phyloP scores from a whole-genome alignment of 2,797 vertebrate species.

The Mus spretus region DNA sequence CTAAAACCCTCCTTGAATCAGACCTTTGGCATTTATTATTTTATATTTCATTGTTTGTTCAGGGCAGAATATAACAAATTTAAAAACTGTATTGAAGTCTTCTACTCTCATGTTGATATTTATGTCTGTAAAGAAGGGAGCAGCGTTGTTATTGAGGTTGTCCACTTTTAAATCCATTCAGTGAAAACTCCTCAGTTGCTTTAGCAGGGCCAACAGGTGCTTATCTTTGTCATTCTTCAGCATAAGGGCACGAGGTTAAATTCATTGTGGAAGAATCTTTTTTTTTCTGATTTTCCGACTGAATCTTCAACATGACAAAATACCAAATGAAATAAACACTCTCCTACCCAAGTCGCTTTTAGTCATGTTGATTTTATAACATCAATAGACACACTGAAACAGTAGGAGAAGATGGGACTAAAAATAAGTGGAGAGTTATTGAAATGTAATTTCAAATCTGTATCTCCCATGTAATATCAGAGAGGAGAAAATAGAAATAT shows the following conservation, averaged over 20 bases:
- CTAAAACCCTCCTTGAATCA: neutral
- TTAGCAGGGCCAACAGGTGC: slow-evolving; percentile 93
- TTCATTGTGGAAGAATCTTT: too few relatives aligned
- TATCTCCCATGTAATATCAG: neutral
- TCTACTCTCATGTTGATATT: slow-evolving; percentile 95
- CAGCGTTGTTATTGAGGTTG: slow-evolving; percentile 95
- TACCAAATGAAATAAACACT: neutral
- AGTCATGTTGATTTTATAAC: neutral
- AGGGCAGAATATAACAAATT: slow-evolving; percentile 94
- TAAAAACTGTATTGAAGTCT: slow-evolving; percentile 95
- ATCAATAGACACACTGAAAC: neutral
- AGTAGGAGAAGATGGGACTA: neutral
- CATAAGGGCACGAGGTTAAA: too few relatives aligned
- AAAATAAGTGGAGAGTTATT: neutral
- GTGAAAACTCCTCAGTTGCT: slow-evolving; percentile 95
- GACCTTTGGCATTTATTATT: neutral
- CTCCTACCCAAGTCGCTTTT: neutral
- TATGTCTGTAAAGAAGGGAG: slow-evolving; percentile 97
- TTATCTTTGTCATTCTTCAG: slow-evolving; percentile 96
- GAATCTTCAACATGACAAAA: neutral
- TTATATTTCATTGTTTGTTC: neutral
- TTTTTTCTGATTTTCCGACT: neutral
- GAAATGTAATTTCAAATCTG: neutral
- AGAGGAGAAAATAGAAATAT: neutral
- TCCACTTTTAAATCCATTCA: slow-evolving; percentile 94